Evolutionary conservation across 2,113 vertebrate species (phyloP).

Genomic region (Sarotherodon lohbergeri): DNA sequence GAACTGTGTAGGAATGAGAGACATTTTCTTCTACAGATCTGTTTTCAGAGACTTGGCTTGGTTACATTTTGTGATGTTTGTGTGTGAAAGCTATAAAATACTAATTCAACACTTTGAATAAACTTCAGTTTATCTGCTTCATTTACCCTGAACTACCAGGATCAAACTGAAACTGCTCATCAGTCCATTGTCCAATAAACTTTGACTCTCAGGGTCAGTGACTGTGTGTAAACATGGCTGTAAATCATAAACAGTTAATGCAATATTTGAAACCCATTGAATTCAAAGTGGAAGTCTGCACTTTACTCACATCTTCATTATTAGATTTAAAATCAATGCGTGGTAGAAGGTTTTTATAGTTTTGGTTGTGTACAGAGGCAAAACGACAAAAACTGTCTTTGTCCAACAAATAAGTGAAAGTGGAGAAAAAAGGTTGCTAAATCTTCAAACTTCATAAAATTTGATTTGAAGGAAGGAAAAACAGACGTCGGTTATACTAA

Average conservation of each 20-base stretch:
- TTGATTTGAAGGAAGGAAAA: not conserved
- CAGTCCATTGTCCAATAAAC: not conserved
- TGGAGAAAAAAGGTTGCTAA: not conserved
- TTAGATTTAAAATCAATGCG: not conserved
- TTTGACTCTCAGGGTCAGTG: fast-evolving
- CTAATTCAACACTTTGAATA: too few species aligned
- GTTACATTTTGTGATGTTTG: too few species aligned
- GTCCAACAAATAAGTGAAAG: not conserved
- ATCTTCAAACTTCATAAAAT: not conserved
- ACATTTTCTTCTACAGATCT: not conserved
- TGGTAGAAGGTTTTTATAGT: not conserved
- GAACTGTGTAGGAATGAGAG: not conserved
- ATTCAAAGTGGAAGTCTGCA: not conserved
- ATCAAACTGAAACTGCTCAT: not conserved
- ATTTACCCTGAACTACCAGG: too few species aligned
- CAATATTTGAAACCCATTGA: not conserved
- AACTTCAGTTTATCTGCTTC: too few species aligned
- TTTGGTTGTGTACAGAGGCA: not conserved
- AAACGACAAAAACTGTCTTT: not conserved
- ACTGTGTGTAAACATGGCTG: not conserved
- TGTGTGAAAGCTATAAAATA: too few species aligned
- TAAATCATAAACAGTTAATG: not conserved
- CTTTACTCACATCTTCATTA: not conserved
- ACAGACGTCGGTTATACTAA: not conserved
- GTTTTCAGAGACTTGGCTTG: too few species aligned